Base-by-base conservation (phyloP, 2,888 invertebrate species). In the Byasa hedistus region DNA sequence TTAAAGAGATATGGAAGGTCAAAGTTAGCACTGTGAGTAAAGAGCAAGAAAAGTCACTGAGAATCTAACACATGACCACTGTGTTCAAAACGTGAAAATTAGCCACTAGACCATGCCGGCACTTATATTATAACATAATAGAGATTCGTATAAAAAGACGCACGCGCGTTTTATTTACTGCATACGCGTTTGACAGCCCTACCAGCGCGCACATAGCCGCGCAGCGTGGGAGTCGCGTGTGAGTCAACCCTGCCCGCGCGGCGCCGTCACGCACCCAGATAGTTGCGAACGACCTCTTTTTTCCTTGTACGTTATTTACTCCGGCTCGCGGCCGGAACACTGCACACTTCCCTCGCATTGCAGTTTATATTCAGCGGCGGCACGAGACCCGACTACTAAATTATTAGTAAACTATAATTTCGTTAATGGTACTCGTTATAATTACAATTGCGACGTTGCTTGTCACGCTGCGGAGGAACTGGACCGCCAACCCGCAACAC, bases 401-500 rank as follows among this genome's bases (percentile, higher is more conserved):
- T n/a, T 52, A 7, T 5, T 5, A 52, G 22, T 17, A 12, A 4
- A 17, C 5, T 21, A 52, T 12, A 21, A 12, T 52, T 3, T 52
- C 12, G 17, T 44, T 17, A 44, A 3, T 44, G 17, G 12, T 44
- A 44, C 12, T 17, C 10, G 32, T 10, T 7, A 36, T 36, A 15
- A 15, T 15, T 44, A 44, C 44, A 15, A 36, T n/a, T n/a, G n/a
- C n/a, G n/a, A n/a, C n/a, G 71, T 71, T 73, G 74, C 76, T 77
- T 74, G 75, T 70, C 70, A 69, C 70, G 69, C 63, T 69, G 44
- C 65, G 71, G 69, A 70, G 70, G 5, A 72, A 65, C 51, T 57
- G 32, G 55, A n/a, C n/a, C 66, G 65, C 74, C 69, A 69, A 66
- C 73, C 73, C 76, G 69, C 66, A 75, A 76, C 32, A 79, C 76